Percentiles rank a stretch among this genome's conserved stretches.
Conservation (phyloP, 1,140 invertebrate species). For the Bombus cullumanus region DNA sequence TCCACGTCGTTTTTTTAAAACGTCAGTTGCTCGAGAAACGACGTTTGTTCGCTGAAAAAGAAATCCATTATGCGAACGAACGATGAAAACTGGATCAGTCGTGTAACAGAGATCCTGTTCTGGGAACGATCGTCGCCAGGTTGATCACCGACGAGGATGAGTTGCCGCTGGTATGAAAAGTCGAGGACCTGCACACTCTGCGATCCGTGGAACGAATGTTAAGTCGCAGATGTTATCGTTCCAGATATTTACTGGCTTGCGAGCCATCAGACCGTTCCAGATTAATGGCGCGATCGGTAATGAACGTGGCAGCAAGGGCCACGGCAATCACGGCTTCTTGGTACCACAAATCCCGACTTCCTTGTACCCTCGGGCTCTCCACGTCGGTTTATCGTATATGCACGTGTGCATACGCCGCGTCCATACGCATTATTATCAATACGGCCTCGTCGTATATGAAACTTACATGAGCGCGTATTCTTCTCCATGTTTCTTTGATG, state of each 20-base stretch:
- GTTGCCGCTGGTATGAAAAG: constrained; percentile 62
- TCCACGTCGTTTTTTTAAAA: no score
- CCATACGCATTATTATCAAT: constrained; percentile 67
- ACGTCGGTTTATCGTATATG: constrained; percentile 54
- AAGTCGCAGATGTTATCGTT: constrained; percentile 74
- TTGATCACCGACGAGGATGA: constrained; percentile 55
- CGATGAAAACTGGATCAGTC: neutral
- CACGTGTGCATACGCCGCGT: constrained; percentile 44
- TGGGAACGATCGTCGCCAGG: neutral
- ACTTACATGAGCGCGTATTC: constrained; percentile 37
- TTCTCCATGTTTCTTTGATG: constrained; percentile 46
- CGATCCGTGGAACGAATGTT: constrained; percentile 67
- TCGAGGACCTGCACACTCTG: constrained; percentile 32
- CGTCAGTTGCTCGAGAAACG: no score
- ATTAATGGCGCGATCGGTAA: constrained; percentile 80
- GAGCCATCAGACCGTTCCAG: constrained; percentile 72
- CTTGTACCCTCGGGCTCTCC: constrained; percentile 44
- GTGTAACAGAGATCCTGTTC: neutral
- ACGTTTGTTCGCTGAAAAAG: neutral
- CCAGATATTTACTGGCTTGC: constrained; percentile 74
- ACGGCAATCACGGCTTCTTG: constrained; percentile 73
- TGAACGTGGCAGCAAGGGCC: constrained; percentile 73
- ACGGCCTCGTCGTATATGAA: constrained; percentile 23
- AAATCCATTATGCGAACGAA: neutral
- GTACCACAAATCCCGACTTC: constrained; percentile 72